Evolutionary conservation across 2,797 vertebrate genomes (phyloP).

Genomic region (Sebastes itinus): DNA sequence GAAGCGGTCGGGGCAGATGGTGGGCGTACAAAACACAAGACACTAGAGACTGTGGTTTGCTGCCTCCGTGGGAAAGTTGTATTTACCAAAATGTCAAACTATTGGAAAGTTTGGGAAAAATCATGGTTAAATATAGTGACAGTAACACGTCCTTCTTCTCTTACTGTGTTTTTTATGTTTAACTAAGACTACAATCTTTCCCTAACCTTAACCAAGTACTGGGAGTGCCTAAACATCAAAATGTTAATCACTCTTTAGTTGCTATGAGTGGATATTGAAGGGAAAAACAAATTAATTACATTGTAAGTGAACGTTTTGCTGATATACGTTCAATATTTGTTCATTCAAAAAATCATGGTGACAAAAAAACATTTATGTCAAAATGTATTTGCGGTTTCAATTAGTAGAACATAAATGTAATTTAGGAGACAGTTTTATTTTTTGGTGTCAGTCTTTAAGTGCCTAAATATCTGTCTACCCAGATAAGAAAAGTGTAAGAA

Average conservation of each 20-base stretch:
- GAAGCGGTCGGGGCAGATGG: not conserved
- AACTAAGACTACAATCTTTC: not conserved
- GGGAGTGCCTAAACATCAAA: not conserved
- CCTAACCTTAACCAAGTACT: not conserved
- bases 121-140: not conserved
- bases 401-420: not conserved
- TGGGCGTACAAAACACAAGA: not conserved
- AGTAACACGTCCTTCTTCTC: not conserved
- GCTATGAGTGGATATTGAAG: not conserved
- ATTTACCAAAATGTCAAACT: not conserved
- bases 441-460: not conserved
- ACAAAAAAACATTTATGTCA: not conserved
- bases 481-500: not conserved
- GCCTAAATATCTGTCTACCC: not conserved
- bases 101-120: not conserved
- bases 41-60: not conserved
- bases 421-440: not conserved
- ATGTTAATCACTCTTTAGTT: not conserved
- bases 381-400: not conserved
- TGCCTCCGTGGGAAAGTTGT: not conserved
- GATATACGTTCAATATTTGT: not conserved
- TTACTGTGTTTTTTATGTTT: not conserved
- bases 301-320: not conserved
- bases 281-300: not conserved
- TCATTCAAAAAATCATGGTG: not conserved